Conservation (phyloP, 2,888 invertebrate species). For the Steinernema scapterisci region DNA sequence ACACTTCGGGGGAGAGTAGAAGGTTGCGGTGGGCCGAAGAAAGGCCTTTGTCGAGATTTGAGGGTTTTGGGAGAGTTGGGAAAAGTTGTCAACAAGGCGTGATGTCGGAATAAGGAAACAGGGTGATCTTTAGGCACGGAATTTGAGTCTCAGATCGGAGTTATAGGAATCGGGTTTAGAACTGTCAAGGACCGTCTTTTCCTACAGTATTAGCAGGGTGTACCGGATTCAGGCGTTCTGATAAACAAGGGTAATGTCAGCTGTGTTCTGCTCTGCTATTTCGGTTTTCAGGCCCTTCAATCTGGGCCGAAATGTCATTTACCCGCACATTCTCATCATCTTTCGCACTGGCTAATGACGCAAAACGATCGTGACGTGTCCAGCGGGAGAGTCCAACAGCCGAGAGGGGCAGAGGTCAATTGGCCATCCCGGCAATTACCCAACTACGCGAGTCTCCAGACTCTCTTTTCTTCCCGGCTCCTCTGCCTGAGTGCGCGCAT, state of each 20-base stretch:
- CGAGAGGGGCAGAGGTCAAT: slow-evolving; percentile 4
- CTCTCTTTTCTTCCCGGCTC: not conserved
- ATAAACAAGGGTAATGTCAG: no score
- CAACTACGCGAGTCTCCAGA: not conserved
- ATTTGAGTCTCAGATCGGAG: no score
- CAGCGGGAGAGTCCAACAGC: no score
- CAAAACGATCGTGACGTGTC: slow-evolving; percentile 22
- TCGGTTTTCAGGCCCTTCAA: no score
- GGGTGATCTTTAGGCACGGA: no score
- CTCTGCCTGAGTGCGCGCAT: slow-evolving; percentile 1
- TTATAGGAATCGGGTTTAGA: no score
- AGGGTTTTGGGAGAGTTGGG: not conserved
- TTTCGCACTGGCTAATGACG: slow-evolving; percentile 6
- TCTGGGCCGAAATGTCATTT: not conserved
- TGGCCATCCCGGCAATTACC: slow-evolving; percentile 27
- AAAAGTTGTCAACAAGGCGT: slow-evolving; percentile 19
- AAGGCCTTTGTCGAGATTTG: slow-evolving; percentile 7
- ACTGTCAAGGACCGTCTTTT: no score
- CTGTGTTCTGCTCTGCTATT: no score
- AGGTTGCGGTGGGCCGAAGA: not conserved
- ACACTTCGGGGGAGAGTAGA: not conserved
- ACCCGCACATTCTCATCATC: slow-evolving; percentile 11
- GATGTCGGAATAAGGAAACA: not conserved
- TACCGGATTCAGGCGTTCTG: no score
- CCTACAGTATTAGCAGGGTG: no score